Conservation (phyloP, 2,888 invertebrate species). For the Limnephilus lunatus region DNA sequence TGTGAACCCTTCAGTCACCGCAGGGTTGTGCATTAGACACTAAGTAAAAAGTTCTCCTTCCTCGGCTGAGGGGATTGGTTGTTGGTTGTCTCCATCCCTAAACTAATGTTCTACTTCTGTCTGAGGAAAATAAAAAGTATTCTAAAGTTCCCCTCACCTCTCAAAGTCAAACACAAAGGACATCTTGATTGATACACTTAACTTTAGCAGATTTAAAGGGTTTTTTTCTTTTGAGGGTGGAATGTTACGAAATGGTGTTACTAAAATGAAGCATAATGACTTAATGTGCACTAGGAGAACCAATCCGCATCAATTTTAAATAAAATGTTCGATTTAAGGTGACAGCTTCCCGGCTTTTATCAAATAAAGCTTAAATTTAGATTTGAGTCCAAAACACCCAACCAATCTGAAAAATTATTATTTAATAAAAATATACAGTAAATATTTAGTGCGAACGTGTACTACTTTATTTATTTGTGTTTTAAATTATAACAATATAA, state of each 20-base stretch:
- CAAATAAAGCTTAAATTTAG: too few relatives aligned
- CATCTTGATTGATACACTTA: slow-evolving; percentile 42
- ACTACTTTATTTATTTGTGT: too few relatives aligned
- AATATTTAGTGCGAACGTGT: too few relatives aligned
- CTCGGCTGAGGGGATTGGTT: background rate
- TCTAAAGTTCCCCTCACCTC: slow-evolving; percentile 7
- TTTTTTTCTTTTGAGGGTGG: background rate
- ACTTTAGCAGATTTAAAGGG: slow-evolving; percentile 36
- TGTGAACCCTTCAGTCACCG: background rate
- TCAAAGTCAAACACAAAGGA: slow-evolving; percentile 28
- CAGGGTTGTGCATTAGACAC: background rate
- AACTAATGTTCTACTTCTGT: background rate
- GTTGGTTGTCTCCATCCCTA: background rate
- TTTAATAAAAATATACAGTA: too few relatives aligned
- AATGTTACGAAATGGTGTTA: background rate
- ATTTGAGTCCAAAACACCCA: too few relatives aligned
- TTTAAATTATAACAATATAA: too few relatives aligned
- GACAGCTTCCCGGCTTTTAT: too few relatives aligned
- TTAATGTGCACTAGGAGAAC: background rate
- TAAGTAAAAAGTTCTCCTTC: slow-evolving; percentile 2
- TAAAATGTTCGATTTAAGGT: too few relatives aligned
- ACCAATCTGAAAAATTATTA: too few relatives aligned
- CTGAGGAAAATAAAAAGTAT: slow-evolving; percentile 27
- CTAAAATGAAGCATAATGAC: background rate
- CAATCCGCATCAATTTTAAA: background rate